Base-by-base conservation (phyloP, 2,888 invertebrate genomes). In the Penaeus monodon region DNA sequence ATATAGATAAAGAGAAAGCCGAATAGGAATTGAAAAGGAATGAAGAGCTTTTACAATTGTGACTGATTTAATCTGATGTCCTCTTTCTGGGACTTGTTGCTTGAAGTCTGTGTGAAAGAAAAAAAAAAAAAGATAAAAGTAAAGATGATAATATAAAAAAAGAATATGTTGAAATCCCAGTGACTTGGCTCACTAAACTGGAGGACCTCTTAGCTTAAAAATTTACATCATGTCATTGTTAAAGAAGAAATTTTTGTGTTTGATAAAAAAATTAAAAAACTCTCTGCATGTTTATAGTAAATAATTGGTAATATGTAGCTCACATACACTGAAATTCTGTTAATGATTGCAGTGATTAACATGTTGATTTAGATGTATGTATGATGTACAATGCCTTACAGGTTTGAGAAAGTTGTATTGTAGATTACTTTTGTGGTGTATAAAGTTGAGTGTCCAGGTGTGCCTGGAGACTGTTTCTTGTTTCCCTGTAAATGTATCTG, bases 401-500 rank as follows among this genome's bases (percentile, higher is more conserved):
- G 78, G 86, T 82, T 82, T 65, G 79, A 83, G 79, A 64, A 82
- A 83, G 86, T 79, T 87, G 86, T 87, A 74, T 83, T 83, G 86
- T 86, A 86, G 86, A 66, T 49, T 66, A 86, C 77, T 57, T 78
- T 83, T 83, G 83, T 87, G 78, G 82, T 87, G 83, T 79, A 79
- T 79, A 85, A 79, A 70, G 79, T 86, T 70, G 66, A 66, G 73
- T 65, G 70, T 83, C 86, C 83, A 83, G 83, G 57, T 64, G 66
- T 74, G 20, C 44, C 82, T 87, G 83, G 83, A 87, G 73, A 73
- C 63, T 66, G 57, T 85, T 84, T 87, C 83, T 87, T 70, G 68
- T 86, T 77, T 82, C 86, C 74, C 78, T 86, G 86, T 87, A 83
- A 78, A 87, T 83, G 86, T 85, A 80, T 87, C 86, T 83, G 86